These are phyloP conservation scores for Lepidonotus clava DNA, from an alignment of 2,888 invertebrate genomes.

Conservation along the genomic window DNA sequence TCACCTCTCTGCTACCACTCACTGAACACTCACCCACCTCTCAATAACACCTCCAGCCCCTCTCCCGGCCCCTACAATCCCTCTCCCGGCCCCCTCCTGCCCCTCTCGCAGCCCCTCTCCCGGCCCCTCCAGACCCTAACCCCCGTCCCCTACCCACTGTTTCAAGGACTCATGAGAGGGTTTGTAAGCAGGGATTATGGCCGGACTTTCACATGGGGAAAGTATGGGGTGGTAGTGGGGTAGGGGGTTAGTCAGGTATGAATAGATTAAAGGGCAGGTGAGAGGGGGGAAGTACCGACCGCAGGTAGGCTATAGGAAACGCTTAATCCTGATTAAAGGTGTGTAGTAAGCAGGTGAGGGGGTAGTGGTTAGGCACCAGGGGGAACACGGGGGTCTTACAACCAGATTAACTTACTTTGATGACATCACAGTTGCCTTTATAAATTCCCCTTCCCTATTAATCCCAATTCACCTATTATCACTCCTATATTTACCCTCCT, in stretches of 20 bases:
- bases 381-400: too few species aligned
- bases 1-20: not conserved
- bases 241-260: not conserved
- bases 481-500: too few species aligned
- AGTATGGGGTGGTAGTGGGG: too few species aligned
- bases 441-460: too few species aligned
- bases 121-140: not conserved
- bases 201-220: not conserved
- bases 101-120: not conserved
- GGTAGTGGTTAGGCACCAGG: too few species aligned
- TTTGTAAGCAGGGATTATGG: not conserved
- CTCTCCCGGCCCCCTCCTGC: not conserved
- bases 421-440: too few species aligned
- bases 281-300: not conserved
- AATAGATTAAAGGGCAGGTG: conserved; percentile 13
- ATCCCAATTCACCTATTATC: too few species aligned
- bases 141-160: not conserved
- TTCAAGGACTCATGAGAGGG: not conserved
- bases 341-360: too few species aligned
- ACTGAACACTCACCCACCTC: not conserved
- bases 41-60: not conserved
- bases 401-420: too few species aligned
- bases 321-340: too few species aligned
- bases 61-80: not conserved
- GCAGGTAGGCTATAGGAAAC: too few species aligned